Percentiles rank a stretch among this genome's conserved stretches.
phyloP scores from a whole-genome alignment of 2,797 vertebrate genomes.

The Smutsia temminckii region DNA sequence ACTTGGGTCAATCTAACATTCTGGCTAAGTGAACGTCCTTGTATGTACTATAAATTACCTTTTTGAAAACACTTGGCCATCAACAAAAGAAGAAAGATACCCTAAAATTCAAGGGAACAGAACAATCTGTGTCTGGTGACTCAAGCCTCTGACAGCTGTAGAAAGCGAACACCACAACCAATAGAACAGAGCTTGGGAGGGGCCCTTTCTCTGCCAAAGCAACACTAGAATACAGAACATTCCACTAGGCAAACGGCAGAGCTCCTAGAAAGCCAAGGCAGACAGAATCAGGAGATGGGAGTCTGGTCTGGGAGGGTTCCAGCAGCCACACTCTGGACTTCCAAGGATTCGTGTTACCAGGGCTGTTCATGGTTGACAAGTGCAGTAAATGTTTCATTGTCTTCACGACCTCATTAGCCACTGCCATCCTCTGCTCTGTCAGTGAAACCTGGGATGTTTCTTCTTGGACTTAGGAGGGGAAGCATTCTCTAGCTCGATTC shows the following conservation, averaged over 20 bases:
- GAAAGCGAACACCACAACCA: neutral
- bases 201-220: slow-evolving; percentile 22
- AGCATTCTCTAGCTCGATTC: neutral
- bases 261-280: neutral
- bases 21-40: neutral
- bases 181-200: neutral
- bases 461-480: neutral
- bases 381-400: too few relatives aligned
- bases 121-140: slow-evolving; percentile 52
- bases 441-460: neutral
- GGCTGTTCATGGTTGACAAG: neutral
- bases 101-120: slow-evolving; percentile 40
- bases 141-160: slow-evolving; percentile 28
- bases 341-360: neutral
- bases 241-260: neutral
- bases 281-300: neutral
- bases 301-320: accelerated
- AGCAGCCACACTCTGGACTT: neutral
- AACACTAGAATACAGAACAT: neutral
- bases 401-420: neutral
- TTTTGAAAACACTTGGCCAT: neutral
- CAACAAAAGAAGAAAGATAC: slow-evolving; percentile 14
- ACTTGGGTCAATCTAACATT: neutral
- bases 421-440: accelerated
- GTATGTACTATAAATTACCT: neutral